Base-by-base conservation (phyloP, 2,113 vertebrate species). In the Alces alces region DNA sequence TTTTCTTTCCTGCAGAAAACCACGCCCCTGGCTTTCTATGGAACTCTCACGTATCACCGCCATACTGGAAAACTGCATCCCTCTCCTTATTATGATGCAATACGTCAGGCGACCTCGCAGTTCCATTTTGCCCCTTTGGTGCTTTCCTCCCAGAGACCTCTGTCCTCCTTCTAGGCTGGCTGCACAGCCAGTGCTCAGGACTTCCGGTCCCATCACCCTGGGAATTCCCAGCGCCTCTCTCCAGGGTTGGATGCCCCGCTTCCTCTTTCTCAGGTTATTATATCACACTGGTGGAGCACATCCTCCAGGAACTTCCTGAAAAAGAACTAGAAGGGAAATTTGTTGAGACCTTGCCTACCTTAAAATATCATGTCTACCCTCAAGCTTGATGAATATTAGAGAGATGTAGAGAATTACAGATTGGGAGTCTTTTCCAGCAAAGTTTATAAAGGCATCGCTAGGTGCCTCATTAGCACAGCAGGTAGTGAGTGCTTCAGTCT, bases 231-330 rank as follows among this genome's bases (percentile, higher is more conserved):
- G n/a, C 5, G 9, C 30, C 82, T n/a, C 27, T 70, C 55, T 90
- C 27, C 15, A 9, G 16, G 13, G 16, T 50, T 45, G 14, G 55
- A 84, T 55, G 52, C 52, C 64, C 25, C 7, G 28, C 58, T 94
- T 96, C 96, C 92, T 96, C 52, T 87, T 88, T 39, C 57, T 50
- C 54, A 36, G n/a, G 86, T 86, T 84, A 47, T 87, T 33, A 64
- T 50, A 55, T 97, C 86, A 83, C 87, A 21, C 70, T 43, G 58
- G 76, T 78, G 14, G 64, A 54, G 27, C 61, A 95, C 86, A 88
- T 52, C 43, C 57, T 84, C 73, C 82, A 70, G 5, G 30, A 91
- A 7, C 52, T 96, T 95, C 97, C 92, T 91, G 92, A 91, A 58
- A 95, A 84, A 86, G 66, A 92, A 86, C 73, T 47, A 28, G 36